Evolutionary conservation across 2,797 vertebrate species (phyloP).

Genomic region (Sebastes miniatus): DNA sequence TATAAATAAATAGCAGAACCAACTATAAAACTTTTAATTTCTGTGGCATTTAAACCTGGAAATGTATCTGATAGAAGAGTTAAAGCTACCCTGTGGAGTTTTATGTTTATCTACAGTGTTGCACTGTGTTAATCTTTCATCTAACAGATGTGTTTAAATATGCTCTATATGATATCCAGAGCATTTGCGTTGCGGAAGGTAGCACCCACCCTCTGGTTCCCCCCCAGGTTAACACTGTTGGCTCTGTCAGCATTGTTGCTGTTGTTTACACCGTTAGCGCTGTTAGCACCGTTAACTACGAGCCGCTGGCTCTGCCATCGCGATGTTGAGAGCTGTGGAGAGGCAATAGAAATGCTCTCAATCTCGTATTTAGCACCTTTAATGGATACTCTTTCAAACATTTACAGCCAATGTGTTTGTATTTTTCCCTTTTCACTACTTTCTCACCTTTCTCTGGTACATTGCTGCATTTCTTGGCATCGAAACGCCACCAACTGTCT

Average conservation of each 20-base stretch:
- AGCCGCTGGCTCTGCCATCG: not conserved
- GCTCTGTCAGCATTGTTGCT: too few species aligned
- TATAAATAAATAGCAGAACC: not conserved
- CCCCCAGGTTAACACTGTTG: not conserved
- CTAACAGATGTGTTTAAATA: too few species aligned
- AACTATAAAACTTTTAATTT: not conserved
- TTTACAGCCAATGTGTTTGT: not conserved
- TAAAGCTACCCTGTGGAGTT: not conserved
- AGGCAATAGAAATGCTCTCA: not conserved
- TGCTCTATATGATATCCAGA: too few species aligned
- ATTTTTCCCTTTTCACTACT: not conserved
- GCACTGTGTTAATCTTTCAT: not conserved
- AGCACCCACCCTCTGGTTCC: too few species aligned
- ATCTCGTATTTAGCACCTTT: not conserved
- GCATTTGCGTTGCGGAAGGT: too few species aligned
- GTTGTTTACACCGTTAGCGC: not conserved
- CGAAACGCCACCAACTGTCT: not conserved
- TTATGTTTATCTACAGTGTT: not conserved
- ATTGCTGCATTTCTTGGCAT: not conserved
- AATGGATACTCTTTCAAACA: not conserved
- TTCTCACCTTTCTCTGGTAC: not conserved
- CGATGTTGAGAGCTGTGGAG: not conserved
- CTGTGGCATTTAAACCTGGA: not conserved
- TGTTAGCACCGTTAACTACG: not conserved
- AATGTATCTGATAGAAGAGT: not conserved